These are phyloP conservation scores for Microcebus lehilahytsara DNA, from an alignment of 2,113 vertebrate species.

Conservation along the genomic window DNA sequence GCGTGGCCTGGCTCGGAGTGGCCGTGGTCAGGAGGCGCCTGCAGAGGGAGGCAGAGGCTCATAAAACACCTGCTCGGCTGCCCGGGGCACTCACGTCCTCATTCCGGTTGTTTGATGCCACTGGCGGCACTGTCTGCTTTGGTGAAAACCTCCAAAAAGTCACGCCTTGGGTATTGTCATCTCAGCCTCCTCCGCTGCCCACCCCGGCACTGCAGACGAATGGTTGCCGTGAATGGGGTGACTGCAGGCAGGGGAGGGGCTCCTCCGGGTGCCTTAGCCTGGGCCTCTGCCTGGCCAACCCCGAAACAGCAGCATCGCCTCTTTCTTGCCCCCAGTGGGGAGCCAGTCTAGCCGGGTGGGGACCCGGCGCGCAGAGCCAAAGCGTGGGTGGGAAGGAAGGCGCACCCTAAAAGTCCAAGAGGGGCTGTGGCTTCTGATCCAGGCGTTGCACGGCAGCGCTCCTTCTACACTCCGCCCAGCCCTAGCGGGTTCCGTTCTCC, in stretches of 20 bases:
- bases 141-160: background rate
- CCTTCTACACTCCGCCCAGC: fast-evolving
- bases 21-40: background rate
- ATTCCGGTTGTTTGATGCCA: fast-evolving
- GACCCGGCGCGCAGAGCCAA: no score
- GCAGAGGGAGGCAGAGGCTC: conserved; percentile 28
- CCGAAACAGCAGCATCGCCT: background rate
- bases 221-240: background rate
- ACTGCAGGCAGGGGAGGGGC: no score
- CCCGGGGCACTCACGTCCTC: background rate
- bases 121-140: background rate
- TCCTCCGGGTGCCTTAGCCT: background rate
- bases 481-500: background rate
- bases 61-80: background rate
- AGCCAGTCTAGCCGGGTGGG: fast-evolving
- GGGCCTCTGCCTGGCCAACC: background rate
- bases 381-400: background rate
- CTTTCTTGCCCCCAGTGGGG: background rate
- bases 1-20: background rate
- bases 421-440: background rate
- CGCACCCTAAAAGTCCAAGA: fast-evolving
- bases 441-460: fast-evolving
- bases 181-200: background rate
- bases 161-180: fast-evolving
- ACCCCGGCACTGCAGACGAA: fast-evolving